Evolutionary conservation across 2,113 vertebrate species (phyloP).

Genomic region (Hemichromis elongatus): DNA sequence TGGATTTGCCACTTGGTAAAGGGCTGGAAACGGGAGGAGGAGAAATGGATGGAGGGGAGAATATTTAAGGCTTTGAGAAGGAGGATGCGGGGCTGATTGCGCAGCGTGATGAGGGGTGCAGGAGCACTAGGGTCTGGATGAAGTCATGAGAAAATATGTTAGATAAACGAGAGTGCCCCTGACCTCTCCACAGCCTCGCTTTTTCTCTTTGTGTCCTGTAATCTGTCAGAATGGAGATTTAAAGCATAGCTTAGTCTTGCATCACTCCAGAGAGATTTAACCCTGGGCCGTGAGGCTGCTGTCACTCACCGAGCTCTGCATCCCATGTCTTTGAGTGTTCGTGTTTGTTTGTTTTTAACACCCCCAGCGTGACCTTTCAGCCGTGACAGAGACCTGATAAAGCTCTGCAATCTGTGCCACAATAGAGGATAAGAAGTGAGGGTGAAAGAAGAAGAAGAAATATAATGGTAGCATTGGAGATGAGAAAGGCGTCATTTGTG

Average conservation of each 20-base stretch:
- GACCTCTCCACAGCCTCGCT: neutral
- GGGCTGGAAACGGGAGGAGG: neutral
- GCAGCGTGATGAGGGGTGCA: conserved; percentile 24
- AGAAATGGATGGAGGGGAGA: conserved; percentile 2
- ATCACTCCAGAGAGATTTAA: conserved; percentile 47
- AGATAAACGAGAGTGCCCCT: conserved; percentile 27
- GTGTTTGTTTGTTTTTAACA: neutral
- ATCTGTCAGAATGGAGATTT: conserved; percentile 55
- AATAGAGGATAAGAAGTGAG: neutral
- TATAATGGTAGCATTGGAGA: neutral
- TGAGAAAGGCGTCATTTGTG: neutral
- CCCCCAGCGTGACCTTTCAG: conserved; percentile 48
- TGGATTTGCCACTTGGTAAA: conserved; percentile 37
- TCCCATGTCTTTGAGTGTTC: neutral
- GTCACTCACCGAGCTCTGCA: conserved; percentile 20
- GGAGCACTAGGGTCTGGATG: neutral
- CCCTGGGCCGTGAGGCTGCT: conserved; percentile 5
- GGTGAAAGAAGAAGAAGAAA: neutral
- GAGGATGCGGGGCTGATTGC: conserved; percentile 21
- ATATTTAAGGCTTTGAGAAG: neutral
- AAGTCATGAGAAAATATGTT: conserved; percentile 38
- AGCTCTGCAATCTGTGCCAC: conserved; percentile 19
- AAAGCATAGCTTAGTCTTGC: conserved; percentile 54
- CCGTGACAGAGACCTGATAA: conserved; percentile 63
- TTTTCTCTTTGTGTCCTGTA: conserved; percentile 40